Conservation (phyloP, 2,797 vertebrate genomes). For the Malurus splendens region DNA sequence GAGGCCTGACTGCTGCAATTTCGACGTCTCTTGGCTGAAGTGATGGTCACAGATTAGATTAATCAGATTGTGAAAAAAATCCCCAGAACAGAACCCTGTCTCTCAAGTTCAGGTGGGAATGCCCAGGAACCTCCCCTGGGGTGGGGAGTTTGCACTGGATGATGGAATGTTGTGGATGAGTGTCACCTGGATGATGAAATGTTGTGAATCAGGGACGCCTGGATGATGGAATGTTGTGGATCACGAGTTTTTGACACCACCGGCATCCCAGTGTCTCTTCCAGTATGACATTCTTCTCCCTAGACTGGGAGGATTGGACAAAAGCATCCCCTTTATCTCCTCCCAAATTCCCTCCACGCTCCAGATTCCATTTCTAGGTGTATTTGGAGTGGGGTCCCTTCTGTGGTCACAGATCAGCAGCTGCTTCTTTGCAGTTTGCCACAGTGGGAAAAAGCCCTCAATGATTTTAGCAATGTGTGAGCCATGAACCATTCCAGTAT, state of each 20-base stretch:
- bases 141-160: accelerated
- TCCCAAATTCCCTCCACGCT: accelerated
- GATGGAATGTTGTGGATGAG: no score
- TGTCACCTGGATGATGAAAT: neutral
- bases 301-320: neutral
- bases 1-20: neutral
- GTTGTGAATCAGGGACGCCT: neutral
- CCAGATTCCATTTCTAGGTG: accelerated
- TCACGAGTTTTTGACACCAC: neutral
- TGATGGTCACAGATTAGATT: neutral
- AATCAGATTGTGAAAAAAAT: neutral
- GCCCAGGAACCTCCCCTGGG: neutral
- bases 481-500: neutral
- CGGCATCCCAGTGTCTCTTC: neutral
- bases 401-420: accelerated
- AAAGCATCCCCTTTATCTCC: accelerated
- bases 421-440: neutral
- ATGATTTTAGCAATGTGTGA: neutral
- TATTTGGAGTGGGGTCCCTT: neutral
- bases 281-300: neutral
- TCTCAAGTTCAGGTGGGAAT: neutral
- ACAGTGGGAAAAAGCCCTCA: neutral
- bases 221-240: neutral
- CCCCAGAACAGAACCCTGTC: accelerated
- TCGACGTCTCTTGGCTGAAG: accelerated